Conservation (phyloP, 2,888 invertebrate species). For the Chrysolina americana region DNA sequence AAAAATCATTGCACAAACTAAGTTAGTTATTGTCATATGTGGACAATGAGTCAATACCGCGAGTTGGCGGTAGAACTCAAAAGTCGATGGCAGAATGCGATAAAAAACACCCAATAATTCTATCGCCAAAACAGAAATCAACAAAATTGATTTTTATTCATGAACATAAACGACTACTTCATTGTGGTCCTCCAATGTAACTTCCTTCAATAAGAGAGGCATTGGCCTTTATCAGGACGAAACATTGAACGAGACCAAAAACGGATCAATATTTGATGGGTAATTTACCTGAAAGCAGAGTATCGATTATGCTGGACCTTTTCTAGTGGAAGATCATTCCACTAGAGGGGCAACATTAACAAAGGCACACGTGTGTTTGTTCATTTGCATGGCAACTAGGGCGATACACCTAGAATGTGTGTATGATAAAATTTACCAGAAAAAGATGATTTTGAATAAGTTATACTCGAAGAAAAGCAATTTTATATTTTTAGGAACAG, state of each 20-base stretch:
- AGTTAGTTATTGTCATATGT: conserved; percentile 31
- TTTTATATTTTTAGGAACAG: too few species aligned
- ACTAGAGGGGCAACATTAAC: conserved; percentile 28
- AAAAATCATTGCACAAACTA: neutral
- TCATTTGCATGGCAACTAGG: conserved; percentile 41
- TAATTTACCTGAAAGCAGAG: conserved; percentile 13
- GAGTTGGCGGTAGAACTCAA: conserved; percentile 32
- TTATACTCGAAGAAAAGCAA: too few species aligned
- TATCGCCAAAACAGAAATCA: conserved; percentile 11
- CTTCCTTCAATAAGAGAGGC: conserved; percentile 1
- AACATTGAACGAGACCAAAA: too few species aligned
- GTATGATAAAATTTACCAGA: too few species aligned
- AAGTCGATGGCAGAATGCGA: conserved; percentile 1
- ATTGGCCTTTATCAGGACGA: too few species aligned
- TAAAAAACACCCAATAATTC: conserved; percentile 27
- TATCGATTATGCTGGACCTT: conserved; percentile 47
- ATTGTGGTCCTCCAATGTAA: conserved; percentile 20
- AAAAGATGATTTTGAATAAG: too few species aligned
- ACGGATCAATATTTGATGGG: conserved; percentile 16
- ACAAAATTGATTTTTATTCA: neutral
- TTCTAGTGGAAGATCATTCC: conserved; percentile 23
- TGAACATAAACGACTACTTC: conserved; percentile 25
- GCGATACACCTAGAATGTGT: conserved; percentile 57
- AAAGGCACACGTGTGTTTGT: conserved; percentile 45
- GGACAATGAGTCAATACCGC: conserved; percentile 26